phyloP scores from a whole-genome alignment of 2,888 invertebrate genomes.

The Tetragonula carbonaria region DNA sequence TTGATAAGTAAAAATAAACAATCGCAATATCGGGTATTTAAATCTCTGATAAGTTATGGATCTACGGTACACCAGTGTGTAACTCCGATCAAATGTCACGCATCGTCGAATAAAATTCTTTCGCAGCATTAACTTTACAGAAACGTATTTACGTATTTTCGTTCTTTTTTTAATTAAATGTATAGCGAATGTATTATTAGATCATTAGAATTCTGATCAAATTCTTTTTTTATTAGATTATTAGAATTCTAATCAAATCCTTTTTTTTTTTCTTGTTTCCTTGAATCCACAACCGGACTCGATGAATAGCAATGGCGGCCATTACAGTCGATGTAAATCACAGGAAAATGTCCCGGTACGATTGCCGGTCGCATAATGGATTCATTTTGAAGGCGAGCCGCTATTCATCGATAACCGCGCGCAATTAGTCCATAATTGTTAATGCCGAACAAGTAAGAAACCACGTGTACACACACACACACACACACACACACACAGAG shows the following conservation, averaged over 20 bases:
- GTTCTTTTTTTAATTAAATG: not conserved
- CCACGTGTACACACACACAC: not conserved
- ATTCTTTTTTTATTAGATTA: too few species aligned
- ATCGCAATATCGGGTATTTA: not conserved
- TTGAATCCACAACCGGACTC: not conserved
- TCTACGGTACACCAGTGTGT: not conserved
- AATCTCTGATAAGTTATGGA: not conserved
- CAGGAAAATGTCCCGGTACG: conserved; percentile 31
- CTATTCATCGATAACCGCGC: not conserved
- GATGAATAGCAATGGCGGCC: conserved; percentile 21
- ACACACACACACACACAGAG: not conserved
- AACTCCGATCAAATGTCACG: not conserved
- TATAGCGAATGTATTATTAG: too few species aligned
- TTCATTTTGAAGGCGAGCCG: conserved; percentile 30
- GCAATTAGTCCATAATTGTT: conserved; percentile 16
- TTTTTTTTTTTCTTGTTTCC: conserved; percentile 10
- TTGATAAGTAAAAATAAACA: not conserved
- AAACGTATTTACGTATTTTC: not conserved
- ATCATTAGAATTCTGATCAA: too few species aligned
- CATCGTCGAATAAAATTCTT: not conserved
- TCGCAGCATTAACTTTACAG: not conserved
- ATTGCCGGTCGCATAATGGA: conserved; percentile 17
- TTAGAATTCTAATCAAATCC: too few species aligned
- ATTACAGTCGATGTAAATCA: conserved; percentile 40
- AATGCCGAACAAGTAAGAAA: not conserved